phyloP scores from a whole-genome alignment of 2,888 invertebrate species.

The Orthosia incerta region DNA sequence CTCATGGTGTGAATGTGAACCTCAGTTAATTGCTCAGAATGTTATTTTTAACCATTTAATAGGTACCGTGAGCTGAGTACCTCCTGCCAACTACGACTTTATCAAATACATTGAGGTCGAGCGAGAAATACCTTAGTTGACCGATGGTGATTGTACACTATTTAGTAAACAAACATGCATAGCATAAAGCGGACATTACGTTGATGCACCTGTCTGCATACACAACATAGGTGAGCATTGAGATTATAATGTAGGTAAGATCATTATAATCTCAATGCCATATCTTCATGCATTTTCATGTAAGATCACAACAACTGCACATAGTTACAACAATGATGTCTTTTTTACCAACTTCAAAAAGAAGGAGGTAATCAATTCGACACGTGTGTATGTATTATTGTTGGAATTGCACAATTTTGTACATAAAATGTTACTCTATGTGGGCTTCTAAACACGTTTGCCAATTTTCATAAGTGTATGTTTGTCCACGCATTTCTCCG shows the following conservation, averaged over 20 bases:
- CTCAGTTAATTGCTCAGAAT: slow-evolving; percentile 35
- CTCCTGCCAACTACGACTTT: slow-evolving; percentile 10
- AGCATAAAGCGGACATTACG: slow-evolving; percentile 27
- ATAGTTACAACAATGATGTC: slow-evolving; percentile 3
- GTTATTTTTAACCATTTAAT: slow-evolving; percentile 31
- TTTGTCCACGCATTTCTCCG: no score
- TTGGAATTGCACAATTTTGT: no score
- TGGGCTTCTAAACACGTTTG: no score
- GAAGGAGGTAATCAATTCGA: no score
- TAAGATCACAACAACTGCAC: not conserved
- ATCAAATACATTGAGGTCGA: slow-evolving; percentile 45
- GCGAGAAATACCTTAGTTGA: not conserved
- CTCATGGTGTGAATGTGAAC: slow-evolving; percentile 22
- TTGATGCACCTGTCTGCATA: slow-evolving; percentile 44
- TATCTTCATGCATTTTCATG: slow-evolving; percentile 25
- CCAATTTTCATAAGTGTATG: no score
- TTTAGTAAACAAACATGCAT: slow-evolving; percentile 48
- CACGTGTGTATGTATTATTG: no score
- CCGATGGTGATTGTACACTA: slow-evolving; percentile 17
- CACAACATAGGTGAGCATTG: no score
- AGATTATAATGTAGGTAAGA: not conserved
- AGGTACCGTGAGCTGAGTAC: slow-evolving; percentile 3
- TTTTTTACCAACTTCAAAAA: not conserved
- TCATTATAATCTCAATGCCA: slow-evolving; percentile 36
- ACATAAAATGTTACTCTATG: no score